phyloP scores from a whole-genome alignment of 2,113 vertebrate genomes.

The Prionailurus bengalensis region DNA sequence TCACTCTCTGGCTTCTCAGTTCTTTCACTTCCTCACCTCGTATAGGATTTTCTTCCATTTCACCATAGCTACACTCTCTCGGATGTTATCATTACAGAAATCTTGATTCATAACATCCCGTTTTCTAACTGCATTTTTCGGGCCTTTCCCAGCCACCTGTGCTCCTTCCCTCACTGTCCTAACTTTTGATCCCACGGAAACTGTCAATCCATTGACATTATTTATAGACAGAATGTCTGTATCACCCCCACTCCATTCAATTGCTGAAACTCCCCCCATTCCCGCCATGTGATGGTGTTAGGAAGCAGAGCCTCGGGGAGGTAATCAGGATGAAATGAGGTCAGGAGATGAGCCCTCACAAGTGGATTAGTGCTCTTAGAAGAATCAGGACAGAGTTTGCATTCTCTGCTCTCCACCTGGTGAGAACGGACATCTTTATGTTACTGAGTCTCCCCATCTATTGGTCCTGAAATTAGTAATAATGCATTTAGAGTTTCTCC shows the following conservation, averaged over 20 bases:
- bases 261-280: not conserved
- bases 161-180: not conserved
- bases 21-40: not conserved
- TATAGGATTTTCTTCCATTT: not conserved
- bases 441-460: not conserved
- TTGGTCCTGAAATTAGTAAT: not conserved
- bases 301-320: not conserved
- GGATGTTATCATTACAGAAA: not conserved
- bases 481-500: not conserved
- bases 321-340: not conserved
- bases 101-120: not conserved
- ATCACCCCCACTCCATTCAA: not conserved
- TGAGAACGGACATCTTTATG: not conserved
- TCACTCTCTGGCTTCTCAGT: not conserved
- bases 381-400: not conserved
- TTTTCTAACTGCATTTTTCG: not conserved
- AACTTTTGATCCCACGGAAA: not conserved
- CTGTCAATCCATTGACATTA: too few species aligned
- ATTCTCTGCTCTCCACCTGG: not conserved
- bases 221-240: not conserved
- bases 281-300: not conserved
- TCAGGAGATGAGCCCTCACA: not conserved
- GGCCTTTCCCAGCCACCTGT: not conserved
- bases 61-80: not conserved
- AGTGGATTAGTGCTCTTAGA: not conserved